Evolutionary conservation across 1,140 invertebrate genomes (phyloP).

Genomic region (Temnothorax curvispinosus): DNA sequence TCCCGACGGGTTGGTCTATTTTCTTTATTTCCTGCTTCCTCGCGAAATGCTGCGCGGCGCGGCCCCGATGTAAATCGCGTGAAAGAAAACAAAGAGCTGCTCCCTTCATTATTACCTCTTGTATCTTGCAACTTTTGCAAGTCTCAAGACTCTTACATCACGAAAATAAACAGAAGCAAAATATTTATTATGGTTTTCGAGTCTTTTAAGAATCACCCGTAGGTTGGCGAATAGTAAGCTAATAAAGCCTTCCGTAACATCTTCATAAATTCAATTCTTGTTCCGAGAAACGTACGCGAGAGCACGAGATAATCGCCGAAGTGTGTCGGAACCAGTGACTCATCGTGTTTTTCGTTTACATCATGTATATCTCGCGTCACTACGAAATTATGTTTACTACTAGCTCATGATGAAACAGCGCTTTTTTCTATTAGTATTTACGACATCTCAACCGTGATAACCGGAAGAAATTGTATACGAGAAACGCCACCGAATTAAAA

Average conservation of each 20-base stretch:
- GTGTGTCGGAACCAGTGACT: slow-evolving; percentile 23
- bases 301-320: background rate
- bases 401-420: slow-evolving; percentile 27
- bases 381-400: slow-evolving; percentile 35
- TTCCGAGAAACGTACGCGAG: background rate
- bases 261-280: background rate
- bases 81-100: slow-evolving; percentile 5
- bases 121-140: background rate
- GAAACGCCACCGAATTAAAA: slow-evolving; percentile 11
- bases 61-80: slow-evolving; percentile 15
- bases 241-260: slow-evolving; percentile 8
- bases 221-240: background rate
- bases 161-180: background rate
- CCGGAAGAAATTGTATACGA: slow-evolving; percentile 8
- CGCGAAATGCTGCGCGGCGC: background rate
- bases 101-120: slow-evolving; percentile 2
- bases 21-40: slow-evolving; percentile 34
- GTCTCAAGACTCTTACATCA: background rate
- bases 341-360: slow-evolving; percentile 27
- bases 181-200: background rate
- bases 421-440: slow-evolving; percentile 32
- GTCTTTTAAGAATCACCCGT: background rate
- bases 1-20: slow-evolving; percentile 26
- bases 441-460: slow-evolving; percentile 10
- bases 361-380: slow-evolving; percentile 22